phyloP scores from a whole-genome alignment of 2,113 vertebrate species.

The Scartelaos histophorus region DNA sequence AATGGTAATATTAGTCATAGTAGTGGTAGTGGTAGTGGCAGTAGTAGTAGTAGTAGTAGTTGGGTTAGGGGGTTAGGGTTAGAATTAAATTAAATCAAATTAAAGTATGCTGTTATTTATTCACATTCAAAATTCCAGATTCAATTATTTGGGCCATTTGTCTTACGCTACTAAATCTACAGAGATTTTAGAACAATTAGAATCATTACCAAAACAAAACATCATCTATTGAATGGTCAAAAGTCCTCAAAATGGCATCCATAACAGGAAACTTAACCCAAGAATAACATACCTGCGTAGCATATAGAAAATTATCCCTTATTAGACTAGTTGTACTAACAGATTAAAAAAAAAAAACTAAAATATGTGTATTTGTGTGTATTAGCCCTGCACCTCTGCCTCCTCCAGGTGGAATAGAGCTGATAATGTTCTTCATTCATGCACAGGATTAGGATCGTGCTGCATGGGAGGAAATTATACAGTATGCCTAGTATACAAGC shows the following conservation, averaged over 20 bases:
- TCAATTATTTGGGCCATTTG: too few relatives aligned
- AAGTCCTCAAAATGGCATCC: neutral
- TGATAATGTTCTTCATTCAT: slow-evolving; percentile 31
- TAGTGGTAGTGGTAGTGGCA: too few relatives aligned
- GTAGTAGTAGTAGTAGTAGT: too few relatives aligned
- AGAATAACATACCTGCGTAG: too few relatives aligned
- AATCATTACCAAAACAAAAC: neutral
- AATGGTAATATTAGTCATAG: too few relatives aligned
- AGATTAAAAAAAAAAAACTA: neutral
- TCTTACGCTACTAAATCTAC: too few relatives aligned
- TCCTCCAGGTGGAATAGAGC: slow-evolving; percentile 9
- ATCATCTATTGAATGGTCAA: neutral
- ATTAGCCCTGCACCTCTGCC: slow-evolving; percentile 7
- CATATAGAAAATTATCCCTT: neutral
- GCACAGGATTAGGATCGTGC: slow-evolving; percentile 32
- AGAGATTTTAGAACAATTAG: neutral
- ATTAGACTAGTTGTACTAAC: neutral
- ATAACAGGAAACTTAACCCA: neutral
- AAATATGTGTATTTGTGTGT: neutral
- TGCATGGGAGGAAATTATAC: slow-evolving; percentile 20
- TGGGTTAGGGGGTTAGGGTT: too few relatives aligned
- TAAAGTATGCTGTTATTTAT: too few relatives aligned
- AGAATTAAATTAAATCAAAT: too few relatives aligned
- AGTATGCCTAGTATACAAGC: slow-evolving; percentile 20
- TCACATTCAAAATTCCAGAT: too few relatives aligned